phyloP scores from a whole-genome alignment of 1,140 invertebrate genomes.

The Rhopalosiphum maidis region DNA sequence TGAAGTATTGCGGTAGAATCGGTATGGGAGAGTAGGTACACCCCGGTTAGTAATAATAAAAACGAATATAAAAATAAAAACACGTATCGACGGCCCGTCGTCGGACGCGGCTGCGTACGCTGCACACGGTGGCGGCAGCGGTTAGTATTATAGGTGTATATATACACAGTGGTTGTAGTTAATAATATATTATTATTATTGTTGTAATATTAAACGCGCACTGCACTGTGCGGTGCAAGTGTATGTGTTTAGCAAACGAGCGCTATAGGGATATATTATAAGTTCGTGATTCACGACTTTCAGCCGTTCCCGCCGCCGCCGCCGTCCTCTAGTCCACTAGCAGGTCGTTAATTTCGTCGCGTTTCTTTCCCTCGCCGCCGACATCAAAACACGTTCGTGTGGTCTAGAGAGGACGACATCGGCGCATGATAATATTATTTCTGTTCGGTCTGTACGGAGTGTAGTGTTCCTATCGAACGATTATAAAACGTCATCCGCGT shows the following conservation, averaged over 20 bases:
- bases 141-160: neutral
- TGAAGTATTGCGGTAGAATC: slow-evolving; percentile 36
- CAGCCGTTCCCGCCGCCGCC: neutral
- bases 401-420: neutral
- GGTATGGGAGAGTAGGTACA: neutral
- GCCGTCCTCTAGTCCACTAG: neutral
- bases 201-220: neutral
- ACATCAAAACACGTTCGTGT: neutral
- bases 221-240: neutral
- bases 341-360: slow-evolving; percentile 26
- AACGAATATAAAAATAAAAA: neutral
- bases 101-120: too few species aligned
- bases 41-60: neutral
- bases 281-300: slow-evolving; percentile 33
- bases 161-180: neutral
- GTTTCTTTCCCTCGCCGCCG: neutral
- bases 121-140: neutral
- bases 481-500: neutral
- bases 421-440: neutral
- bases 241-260: neutral
- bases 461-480: neutral
- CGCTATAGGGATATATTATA: neutral
- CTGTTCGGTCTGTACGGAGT: neutral
- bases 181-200: slow-evolving; percentile 12
- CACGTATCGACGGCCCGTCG: neutral